Conservation (phyloP, 2,113 vertebrate genomes). For the Antennarius striatus region DNA sequence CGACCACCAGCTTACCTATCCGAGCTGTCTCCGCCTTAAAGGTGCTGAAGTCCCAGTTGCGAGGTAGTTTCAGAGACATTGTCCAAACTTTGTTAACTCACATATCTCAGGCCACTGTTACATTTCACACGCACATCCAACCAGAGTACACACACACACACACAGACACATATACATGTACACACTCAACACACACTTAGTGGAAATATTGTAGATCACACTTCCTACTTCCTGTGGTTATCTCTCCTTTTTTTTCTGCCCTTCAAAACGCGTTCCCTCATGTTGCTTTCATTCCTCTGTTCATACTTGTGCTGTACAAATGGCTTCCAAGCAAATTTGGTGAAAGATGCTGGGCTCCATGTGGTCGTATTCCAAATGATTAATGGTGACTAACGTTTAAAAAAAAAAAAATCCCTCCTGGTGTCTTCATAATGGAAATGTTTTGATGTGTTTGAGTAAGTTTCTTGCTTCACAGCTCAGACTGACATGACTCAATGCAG, state of each 20-base stretch:
- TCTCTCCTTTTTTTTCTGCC: slow-evolving; percentile 55
- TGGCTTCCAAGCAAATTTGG: neutral
- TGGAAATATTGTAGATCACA: slow-evolving; percentile 57
- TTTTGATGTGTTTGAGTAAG: slow-evolving; percentile 24
- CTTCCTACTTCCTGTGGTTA: slow-evolving; percentile 81
- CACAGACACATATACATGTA: slow-evolving; percentile 18
- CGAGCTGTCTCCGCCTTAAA: slow-evolving; percentile 85
- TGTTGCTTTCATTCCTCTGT: slow-evolving; percentile 55
- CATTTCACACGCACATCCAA: slow-evolving; percentile 41
- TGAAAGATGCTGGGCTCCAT: neutral
- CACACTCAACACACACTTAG: slow-evolving; percentile 24
- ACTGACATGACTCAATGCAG: neutral
- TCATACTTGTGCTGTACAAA: slow-evolving; percentile 37
- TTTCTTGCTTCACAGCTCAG: slow-evolving; percentile 20
- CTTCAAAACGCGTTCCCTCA: slow-evolving; percentile 54
- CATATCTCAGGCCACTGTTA: slow-evolving; percentile 50
- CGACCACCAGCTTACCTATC: slow-evolving; percentile 82
- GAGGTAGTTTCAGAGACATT: slow-evolving; percentile 95
- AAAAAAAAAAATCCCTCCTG: neutral
- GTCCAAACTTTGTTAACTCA: slow-evolving; percentile 39
- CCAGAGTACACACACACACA: slow-evolving; percentile 1
- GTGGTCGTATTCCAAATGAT: slow-evolving; percentile 27
- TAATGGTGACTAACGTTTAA: slow-evolving; percentile 4
- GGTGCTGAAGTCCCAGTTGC: slow-evolving; percentile 92
- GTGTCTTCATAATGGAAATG: slow-evolving; percentile 58